Percentiles rank a stretch among this genome's conserved stretches.
Evolutionary conservation across 2,797 vertebrate species (phyloP).

Genomic region (Crax fasciolata): DNA sequence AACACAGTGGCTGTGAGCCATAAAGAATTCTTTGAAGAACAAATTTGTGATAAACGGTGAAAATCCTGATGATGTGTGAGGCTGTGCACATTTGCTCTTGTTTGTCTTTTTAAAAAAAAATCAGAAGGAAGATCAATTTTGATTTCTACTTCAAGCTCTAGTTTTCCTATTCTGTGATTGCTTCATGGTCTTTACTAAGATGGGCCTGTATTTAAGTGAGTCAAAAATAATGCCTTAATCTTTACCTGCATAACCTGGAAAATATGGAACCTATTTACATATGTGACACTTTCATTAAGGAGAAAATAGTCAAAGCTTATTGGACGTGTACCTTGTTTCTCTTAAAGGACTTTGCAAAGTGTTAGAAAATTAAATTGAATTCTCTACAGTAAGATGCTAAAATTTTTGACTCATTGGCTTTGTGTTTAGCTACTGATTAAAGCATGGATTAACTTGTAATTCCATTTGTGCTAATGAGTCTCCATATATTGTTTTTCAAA

Average conservation of each 20-base stretch:
- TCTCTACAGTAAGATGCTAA: neutral
- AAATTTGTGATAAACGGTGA: neutral
- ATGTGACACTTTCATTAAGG: neutral
- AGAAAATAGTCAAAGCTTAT: neutral
- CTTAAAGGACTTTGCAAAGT: neutral
- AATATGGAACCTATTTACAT: neutral
- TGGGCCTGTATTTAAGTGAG: neutral
- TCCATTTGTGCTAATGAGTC: neutral
- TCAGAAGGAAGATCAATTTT: accelerated
- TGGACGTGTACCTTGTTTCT: conserved; percentile 1
- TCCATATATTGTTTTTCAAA: neutral
- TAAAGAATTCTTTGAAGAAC: neutral
- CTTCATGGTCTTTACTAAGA: neutral
- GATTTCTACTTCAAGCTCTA: neutral
- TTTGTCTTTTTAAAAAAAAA: neutral
- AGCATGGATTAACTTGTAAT: neutral
- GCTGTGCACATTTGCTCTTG: neutral
- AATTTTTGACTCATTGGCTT: neutral
- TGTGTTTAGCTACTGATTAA: neutral
- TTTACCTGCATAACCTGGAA: neutral
- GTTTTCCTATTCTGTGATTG: neutral
- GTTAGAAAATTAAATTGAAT: conserved; percentile 1
- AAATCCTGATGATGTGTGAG: neutral
- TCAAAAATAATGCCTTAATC: neutral
- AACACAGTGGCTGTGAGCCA: neutral